A percentile compares a stretch with the other conserved stretches of the same genome.
Conservation (phyloP, 2,888 invertebrate species). For the Eilema caniola region DNA sequence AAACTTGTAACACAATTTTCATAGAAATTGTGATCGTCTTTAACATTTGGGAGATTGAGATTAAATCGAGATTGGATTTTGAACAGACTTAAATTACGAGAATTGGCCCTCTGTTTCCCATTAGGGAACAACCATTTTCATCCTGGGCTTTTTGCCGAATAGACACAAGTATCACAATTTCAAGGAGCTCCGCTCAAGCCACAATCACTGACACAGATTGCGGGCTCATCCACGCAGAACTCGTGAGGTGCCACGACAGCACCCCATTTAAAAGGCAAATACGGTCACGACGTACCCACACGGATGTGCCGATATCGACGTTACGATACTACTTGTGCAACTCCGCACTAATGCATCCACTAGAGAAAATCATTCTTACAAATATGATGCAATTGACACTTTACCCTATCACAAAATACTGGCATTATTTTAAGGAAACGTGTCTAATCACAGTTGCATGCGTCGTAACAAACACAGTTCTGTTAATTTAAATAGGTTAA, state of each 20-base stretch:
- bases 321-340: constrained; percentile 63
- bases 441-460: constrained; percentile 4
- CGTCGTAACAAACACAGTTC: constrained; percentile 12
- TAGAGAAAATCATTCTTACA: constrained; percentile 46
- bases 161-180: constrained; percentile 34
- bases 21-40: too few relatives aligned
- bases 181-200: constrained; percentile 54
- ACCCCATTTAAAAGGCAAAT: constrained; percentile 81
- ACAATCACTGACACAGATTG: constrained; percentile 77
- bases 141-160: constrained; percentile 20
- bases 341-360: constrained; percentile 53
- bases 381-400: constrained; percentile 38
- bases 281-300: constrained; percentile 77
- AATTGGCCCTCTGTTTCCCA: too few relatives aligned
- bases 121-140: background rate
- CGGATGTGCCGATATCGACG: constrained; percentile 66
- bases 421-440: background rate
- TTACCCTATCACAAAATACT: constrained; percentile 22
- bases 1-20: too few relatives aligned
- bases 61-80: too few relatives aligned
- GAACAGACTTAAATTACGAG: too few relatives aligned
- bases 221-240: constrained; percentile 73
- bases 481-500: constrained; percentile 28
- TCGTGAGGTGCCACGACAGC: constrained; percentile 78
- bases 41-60: too few relatives aligned